Evolutionary conservation across 2,113 vertebrate species (phyloP), one percentile per base, ranked within the genome.

Genomic region (Corydoras maculifer): DNA sequence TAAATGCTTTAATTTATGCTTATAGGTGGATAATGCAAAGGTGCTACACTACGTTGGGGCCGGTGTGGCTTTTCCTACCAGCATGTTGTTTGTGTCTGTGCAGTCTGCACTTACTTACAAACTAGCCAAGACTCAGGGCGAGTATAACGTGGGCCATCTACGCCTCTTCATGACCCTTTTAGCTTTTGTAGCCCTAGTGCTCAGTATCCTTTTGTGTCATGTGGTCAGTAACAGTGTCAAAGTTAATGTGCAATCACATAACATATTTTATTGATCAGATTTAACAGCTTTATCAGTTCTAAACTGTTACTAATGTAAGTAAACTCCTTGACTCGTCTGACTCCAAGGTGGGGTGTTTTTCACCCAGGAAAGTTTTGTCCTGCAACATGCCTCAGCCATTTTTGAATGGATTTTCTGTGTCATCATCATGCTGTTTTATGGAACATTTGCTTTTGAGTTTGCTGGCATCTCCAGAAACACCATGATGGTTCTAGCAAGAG

Each of bases 321-420:
- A 25, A 85, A 80, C 80, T 75, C 89, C 90, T 94, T 93, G 86
- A 95, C 78, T 55, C 8, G 5, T 84, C 75, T 53, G 65, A 59
- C 74, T 78, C 35, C 78, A 84, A 91, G 92, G 92, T 2, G 93
- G 93, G 0, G 92, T 87, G 1, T 93, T 94, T 82, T 93, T 94
- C 31, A 86, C 91, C 65, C 92, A 94, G 85, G 88, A 94, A 78
- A 94, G 93, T 78, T 92, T 89, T 0, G 81, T 85, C 65, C 85
- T 95, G 75, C 93, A 95, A 82, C 93, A 94, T 0, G 79, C 92
- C 66, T 91, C 93, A 0, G 93, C 93, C 75, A 88, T 95, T 48
- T 94, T 93, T 0, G 93, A 95, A 79, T 95, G 93, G 93, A 58
- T 92, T 71, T 95, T 93, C 83, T 94, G 92, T 78, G 89, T 89